phyloP scores from a whole-genome alignment of 2,113 vertebrate genomes.

The Sorex fumeus region DNA sequence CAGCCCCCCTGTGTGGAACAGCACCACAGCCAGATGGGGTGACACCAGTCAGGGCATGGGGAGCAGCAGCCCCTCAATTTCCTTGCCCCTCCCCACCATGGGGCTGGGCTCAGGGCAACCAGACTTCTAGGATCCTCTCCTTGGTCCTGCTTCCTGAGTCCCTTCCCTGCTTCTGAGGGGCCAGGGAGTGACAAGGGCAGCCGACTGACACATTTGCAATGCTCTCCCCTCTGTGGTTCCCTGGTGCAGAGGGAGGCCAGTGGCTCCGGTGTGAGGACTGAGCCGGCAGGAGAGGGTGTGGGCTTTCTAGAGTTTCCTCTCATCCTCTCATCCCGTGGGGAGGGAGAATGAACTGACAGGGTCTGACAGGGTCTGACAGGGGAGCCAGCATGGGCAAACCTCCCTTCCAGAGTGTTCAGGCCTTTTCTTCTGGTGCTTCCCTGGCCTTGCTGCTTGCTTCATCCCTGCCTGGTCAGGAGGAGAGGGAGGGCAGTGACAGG shows the following conservation, averaged over 20 bases:
- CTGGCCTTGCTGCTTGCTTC: neutral
- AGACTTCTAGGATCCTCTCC: neutral
- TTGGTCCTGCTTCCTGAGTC: too few relatives aligned
- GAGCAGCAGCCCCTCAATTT: neutral
- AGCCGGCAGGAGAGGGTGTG: neutral
- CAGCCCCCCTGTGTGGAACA: too few relatives aligned
- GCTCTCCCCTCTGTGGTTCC: neutral
- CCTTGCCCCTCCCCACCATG: too few relatives aligned
- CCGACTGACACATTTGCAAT: too few relatives aligned
- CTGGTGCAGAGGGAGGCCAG: neutral
- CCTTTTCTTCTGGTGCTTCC: neutral
- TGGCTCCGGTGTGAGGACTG: too few relatives aligned
- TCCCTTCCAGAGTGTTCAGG: neutral
- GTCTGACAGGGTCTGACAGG: too few relatives aligned
- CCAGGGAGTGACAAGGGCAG: too few relatives aligned
- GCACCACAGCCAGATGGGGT: neutral
- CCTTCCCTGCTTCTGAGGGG: too few relatives aligned
- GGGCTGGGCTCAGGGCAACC: neutral
- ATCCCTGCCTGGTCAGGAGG: neutral
- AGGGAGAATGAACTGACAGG: too few relatives aligned
- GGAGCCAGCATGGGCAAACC: neutral
- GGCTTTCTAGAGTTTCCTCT: neutral
- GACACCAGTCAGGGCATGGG: neutral
- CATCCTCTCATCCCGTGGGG: too few relatives aligned
- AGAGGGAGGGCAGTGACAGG: neutral